Conservation (phyloP, 2,797 vertebrate species). For the Chaetophractus vellerosus region DNA sequence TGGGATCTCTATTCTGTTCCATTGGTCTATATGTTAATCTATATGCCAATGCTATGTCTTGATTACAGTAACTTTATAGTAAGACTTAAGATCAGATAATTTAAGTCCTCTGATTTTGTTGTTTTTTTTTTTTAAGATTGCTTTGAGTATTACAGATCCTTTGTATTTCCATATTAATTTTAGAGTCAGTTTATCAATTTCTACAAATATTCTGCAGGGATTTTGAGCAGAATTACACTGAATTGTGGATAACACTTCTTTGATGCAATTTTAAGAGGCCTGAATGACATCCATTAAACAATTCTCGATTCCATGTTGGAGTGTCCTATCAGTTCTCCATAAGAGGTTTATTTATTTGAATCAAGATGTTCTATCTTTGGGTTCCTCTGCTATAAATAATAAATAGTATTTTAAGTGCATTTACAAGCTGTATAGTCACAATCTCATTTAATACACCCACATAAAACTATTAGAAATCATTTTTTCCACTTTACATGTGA, state of each 20-base stretch:
- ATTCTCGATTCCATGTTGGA: neutral
- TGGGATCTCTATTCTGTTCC: neutral
- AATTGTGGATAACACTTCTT: neutral
- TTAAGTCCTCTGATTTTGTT: neutral
- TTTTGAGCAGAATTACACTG: slow-evolving; percentile 49
- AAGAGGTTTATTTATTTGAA: slow-evolving; percentile 24
- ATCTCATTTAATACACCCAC: neutral
- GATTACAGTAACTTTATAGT: slow-evolving; percentile 19
- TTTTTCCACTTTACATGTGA: slow-evolving; percentile 56
- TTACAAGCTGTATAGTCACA: slow-evolving; percentile 48
- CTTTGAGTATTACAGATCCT: slow-evolving; percentile 62
- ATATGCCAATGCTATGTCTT: neutral
- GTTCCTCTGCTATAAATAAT: slow-evolving; percentile 55
- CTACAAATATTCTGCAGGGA: neutral
- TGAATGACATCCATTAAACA: neutral
- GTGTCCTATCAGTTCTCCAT: neutral
- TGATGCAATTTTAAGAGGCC: neutral
- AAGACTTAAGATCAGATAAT: slow-evolving; percentile 58
- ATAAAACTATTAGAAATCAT: neutral
- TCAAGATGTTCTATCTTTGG: neutral
- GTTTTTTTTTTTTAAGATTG: neutral
- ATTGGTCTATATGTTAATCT: slow-evolving; percentile 19
- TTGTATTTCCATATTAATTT: slow-evolving; percentile 57
- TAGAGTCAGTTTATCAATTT: slow-evolving; percentile 40
- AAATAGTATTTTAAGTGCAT: slow-evolving; percentile 28